Evolutionary conservation across 2,113 vertebrate species (phyloP).

Genomic region (Oreochromis spilurus): DNA sequence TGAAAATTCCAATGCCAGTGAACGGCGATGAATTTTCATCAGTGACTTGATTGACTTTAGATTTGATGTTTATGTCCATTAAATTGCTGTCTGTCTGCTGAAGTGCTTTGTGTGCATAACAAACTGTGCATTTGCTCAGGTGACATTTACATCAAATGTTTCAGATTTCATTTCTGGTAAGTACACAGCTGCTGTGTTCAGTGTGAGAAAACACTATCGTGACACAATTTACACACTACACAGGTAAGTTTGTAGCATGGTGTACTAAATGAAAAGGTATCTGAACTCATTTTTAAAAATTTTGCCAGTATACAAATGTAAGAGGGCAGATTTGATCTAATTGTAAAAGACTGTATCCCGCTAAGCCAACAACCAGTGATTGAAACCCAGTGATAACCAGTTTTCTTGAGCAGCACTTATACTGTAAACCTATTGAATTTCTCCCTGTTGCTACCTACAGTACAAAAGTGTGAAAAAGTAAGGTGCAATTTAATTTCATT

Average conservation of each 20-base stretch:
- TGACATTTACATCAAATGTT: not conserved
- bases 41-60: not conserved
- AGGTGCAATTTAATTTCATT: not conserved
- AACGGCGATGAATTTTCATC: not conserved
- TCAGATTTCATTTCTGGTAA: not conserved
- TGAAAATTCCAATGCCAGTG: not conserved
- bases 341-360: not conserved
- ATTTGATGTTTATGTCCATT: not conserved
- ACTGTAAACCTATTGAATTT: not conserved
- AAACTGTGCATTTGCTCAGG: not conserved
- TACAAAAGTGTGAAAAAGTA: not conserved
- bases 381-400: not conserved
- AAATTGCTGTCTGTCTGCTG: not conserved
- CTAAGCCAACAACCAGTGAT: not conserved
- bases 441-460: not conserved
- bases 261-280: not conserved
- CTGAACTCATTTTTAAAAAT: not conserved
- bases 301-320: not conserved
- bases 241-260: rapidly evolving
- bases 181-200: not conserved
- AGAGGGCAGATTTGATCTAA: not conserved
- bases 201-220: not conserved
- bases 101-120: not conserved
- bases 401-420: not conserved
- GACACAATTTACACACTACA: not conserved